Evolutionary conservation across 1,140 invertebrate species (phyloP).

Genomic region (Frieseomelitta varia): DNA sequence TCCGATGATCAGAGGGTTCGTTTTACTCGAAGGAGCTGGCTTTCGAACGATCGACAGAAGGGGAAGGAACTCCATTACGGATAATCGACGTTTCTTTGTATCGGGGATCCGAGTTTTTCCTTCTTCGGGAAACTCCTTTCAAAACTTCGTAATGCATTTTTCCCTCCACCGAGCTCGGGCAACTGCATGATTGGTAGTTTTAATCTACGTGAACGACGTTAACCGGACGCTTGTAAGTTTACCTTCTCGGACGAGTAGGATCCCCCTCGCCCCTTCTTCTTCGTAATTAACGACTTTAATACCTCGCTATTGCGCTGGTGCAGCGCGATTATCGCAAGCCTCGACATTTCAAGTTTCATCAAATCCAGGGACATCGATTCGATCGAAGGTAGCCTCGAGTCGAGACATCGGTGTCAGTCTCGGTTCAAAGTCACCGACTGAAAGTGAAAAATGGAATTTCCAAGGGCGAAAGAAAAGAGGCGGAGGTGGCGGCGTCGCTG

Average conservation of each 20-base stretch:
- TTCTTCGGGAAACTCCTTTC: background rate
- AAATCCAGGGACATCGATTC: background rate
- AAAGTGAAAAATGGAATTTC: background rate
- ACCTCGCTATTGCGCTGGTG: background rate
- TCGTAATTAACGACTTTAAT: background rate
- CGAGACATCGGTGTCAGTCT: background rate
- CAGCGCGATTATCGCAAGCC: background rate
- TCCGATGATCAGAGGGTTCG: conserved; percentile 27
- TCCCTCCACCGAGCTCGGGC: too few relatives aligned
- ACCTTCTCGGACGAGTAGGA: background rate
- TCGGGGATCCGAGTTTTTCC: conserved; percentile 19
- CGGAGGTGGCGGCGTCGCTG: background rate
- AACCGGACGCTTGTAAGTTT: too few relatives aligned
- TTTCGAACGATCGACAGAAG: conserved; percentile 9
- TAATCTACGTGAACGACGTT: background rate
- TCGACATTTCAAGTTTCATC: too few relatives aligned
- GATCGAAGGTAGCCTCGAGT: background rate
- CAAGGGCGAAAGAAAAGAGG: background rate
- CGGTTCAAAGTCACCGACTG: background rate
- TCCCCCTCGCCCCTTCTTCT: background rate
- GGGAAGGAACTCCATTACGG: conserved; percentile 21
- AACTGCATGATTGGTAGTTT: conserved; percentile 12
- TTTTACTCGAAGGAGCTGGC: conserved; percentile 15
- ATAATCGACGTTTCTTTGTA: conserved; percentile 38
- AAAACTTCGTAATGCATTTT: conserved; percentile 2